Percentiles rank a stretch among this genome's conserved stretches.
Conservation (phyloP, 2,113 vertebrate species). For the Microcebus murinus region DNA sequence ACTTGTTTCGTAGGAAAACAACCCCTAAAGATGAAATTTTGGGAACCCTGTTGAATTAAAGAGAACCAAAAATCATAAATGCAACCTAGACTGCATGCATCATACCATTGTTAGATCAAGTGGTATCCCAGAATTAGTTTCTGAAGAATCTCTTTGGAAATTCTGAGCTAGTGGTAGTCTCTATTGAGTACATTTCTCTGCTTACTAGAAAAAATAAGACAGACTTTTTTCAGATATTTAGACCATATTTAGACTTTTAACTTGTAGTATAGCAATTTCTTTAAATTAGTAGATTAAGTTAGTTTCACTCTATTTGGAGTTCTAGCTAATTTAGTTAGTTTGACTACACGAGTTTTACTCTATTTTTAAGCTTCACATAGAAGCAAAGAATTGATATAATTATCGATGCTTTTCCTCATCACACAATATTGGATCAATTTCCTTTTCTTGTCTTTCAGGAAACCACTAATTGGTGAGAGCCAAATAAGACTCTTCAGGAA, state of each 20-base stretch:
- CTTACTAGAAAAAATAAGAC: neutral
- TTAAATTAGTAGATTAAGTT: slow-evolving; percentile 30
- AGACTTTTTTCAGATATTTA: neutral
- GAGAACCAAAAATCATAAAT: neutral
- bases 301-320: slow-evolving; percentile 37
- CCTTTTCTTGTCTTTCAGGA: neutral
- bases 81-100: neutral
- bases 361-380: slow-evolving; percentile 23
- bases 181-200: neutral
- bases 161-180: neutral
- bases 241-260: neutral
- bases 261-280: neutral
- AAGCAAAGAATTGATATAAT: slow-evolving; percentile 46
- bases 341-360: slow-evolving; percentile 17
- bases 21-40: neutral
- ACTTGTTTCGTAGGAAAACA: neutral
- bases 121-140: neutral
- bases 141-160: neutral
- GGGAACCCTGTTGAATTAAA: neutral
- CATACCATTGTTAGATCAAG: neutral
- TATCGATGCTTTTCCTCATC: neutral
- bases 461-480: neutral
- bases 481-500: neutral
- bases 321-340: neutral
- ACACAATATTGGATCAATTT: slow-evolving; percentile 20